Base-by-base conservation (phyloP, 2,113 vertebrate species). In the Todiramphus chloris region DNA sequence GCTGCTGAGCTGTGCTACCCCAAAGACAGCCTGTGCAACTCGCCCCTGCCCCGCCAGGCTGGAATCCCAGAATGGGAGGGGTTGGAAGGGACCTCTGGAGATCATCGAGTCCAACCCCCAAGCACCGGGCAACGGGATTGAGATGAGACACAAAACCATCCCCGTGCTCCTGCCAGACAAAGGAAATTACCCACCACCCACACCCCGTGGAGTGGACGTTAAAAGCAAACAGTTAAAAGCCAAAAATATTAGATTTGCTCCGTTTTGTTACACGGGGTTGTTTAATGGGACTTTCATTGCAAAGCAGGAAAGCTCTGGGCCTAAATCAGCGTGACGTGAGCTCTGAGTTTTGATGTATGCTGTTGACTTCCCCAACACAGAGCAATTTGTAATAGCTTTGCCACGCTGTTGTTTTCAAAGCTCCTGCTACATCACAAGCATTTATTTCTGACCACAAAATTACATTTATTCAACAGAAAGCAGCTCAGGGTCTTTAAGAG, bases 381-480 rank as follows among this genome's bases (percentile, higher is more conserved):
- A 96, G 96, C 97, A 98, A 98, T 98, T 97, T 97, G 98, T 98
- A 97, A 97, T 94, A 93, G 97, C 97, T 97, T 93, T 86, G 96
- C 96, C 97, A 90, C 81, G 56, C 96, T 75, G 94, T 96, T 97
- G 97, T 96, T 97, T 97, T 97, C 98, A 97, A 97, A 97, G 96
- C 97, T 97, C 96, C 97, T 94, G 97, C 98, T 97, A 96, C 97
- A 96, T 97, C 97, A 94, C 97, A 94, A 96, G 97, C 98, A 97
- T 98, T 98, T 97, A 97, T 97, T 97, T 97, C 97, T 97, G 96
- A 98, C 98, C 97, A 98, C 98, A 98, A 97, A 97, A 96, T 97
- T 97, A 97, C 97, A 98, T 98, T 98, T 98, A 97, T 98, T 97
- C 97, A 97, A 97, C 96, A 96, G 97, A 97, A 98, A 98, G 97